Evolutionary conservation across 1,140 invertebrate genomes (phyloP), one percentile per base, ranked within the genome.

Genomic region (Lasioglossum baleicum): DNA sequence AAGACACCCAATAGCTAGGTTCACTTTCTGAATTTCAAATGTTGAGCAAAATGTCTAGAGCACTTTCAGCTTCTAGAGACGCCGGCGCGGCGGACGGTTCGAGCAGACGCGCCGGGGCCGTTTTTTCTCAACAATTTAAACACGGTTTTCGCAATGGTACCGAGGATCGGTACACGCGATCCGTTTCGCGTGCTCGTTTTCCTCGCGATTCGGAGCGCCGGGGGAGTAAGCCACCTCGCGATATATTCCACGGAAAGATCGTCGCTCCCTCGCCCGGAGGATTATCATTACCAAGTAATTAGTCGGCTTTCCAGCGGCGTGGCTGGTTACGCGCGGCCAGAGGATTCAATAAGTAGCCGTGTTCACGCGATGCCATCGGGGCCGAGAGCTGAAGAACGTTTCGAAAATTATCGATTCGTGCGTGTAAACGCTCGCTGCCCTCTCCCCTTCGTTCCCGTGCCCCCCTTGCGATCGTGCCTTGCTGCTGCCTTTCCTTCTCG

Each of bases 301-400:
- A 76, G 75, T 22, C 40, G 74, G 4, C 35, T 48, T 58, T 22
- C 51, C 65, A 26, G 13, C 65, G 6, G 17, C 48, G 35, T 35
- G 42, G 26, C 65, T 78, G 42, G 65, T 79, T 79, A 65, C 70
- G 66, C 58, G 66, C 58, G 60, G 20, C 26, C 42, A 35, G 26
- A 67, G 61, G 58, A 80, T 80, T 80, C 70, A 80, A 80, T 80
- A 75, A 67, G 20, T 35, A 64, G 48, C 20, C 15, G 26, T n/a
- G 42, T 80, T 80, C 77, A 75, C 77, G 77, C 77, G 53, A 80
- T 72, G 40, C 53, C 48, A 67, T 44, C 58, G 60, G 17, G 51
- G 56, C 17, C 56, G 7, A 35, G 35, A 35, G 35, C 35, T 3
- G 35, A 5, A 35, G 35, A 35, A 8, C 35, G 17, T 56, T 56